phyloP scores from a whole-genome alignment of 2,797 vertebrate genomes.

The Brachyalestes nurse region DNA sequence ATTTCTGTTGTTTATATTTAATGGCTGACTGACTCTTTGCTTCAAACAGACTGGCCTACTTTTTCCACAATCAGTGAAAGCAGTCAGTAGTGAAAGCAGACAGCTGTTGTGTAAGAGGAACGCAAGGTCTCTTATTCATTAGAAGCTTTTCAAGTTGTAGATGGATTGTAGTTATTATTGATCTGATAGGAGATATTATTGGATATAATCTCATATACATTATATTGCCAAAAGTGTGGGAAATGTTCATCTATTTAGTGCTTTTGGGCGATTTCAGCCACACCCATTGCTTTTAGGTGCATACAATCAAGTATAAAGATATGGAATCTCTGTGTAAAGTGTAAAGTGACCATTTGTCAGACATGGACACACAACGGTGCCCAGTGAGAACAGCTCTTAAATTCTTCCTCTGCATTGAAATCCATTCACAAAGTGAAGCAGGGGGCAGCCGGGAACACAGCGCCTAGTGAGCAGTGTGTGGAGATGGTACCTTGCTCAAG shows the following conservation, averaged over 20 bases:
- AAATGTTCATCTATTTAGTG: no score
- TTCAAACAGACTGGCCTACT: not conserved
- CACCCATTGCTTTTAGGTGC: not conserved
- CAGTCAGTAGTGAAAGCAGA: not conserved
- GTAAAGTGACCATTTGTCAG: no score
- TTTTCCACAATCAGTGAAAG: not conserved
- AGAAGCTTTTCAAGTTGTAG: not conserved
- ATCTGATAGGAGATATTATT: not conserved
- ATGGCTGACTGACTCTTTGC: not conserved
- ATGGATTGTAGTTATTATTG: not conserved
- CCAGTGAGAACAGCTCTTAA: no score
- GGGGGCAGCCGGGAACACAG: no score
- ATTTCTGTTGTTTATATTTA: not conserved
- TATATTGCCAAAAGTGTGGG: no score
- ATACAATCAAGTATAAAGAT: not conserved
- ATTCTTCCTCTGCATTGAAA: no score
- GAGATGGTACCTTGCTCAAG: no score
- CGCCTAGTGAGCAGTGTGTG: no score
- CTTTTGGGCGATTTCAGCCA: no score
- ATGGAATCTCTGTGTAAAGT: not conserved
- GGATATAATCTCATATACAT: no score
- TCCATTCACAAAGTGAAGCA: no score
- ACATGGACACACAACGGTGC: no score
- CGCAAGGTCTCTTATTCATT: not conserved
- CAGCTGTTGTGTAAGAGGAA: not conserved